These are phyloP conservation scores for Andrena trimmerana DNA, from an alignment of 2,888 invertebrate genomes.

Conservation along the genomic window DNA sequence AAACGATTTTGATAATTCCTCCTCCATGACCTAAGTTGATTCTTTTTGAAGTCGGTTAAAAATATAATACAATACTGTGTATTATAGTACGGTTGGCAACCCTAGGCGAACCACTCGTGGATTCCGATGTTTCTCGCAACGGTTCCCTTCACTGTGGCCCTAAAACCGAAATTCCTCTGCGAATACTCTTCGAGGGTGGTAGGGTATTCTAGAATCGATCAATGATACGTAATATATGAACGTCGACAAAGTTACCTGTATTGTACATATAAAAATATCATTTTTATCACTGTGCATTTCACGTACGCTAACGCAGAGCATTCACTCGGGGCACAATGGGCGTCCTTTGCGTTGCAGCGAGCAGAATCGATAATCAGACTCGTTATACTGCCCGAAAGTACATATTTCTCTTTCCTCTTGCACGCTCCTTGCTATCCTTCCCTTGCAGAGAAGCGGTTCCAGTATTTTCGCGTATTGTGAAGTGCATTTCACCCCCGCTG, in stretches of 20 bases:
- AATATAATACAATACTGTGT: too few species aligned
- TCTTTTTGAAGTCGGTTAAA: too few species aligned
- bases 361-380: slow-evolving; percentile 1
- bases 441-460: slow-evolving; percentile 33
- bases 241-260: background rate
- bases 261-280: slow-evolving; percentile 1
- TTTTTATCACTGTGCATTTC: slow-evolving; percentile 1
- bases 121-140: slow-evolving; percentile 47
- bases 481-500: slow-evolving; percentile 15
- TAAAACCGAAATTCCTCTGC: background rate
- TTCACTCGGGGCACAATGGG: slow-evolving; percentile 8
- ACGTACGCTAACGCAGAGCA: background rate
- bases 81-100: too few species aligned
- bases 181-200: background rate
- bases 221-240: background rate
- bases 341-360: background rate
- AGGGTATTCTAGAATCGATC: background rate
- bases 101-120: slow-evolving; percentile 6
- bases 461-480: slow-evolving; percentile 54
- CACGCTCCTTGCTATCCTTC: slow-evolving; percentile 21
- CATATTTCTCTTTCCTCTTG: background rate
- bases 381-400: background rate
- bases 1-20: too few species aligned
- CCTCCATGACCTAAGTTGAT: too few species aligned
- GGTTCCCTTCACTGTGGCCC: background rate